Conservation (phyloP, 1,140 invertebrate species). For the Atta colombica region DNA sequence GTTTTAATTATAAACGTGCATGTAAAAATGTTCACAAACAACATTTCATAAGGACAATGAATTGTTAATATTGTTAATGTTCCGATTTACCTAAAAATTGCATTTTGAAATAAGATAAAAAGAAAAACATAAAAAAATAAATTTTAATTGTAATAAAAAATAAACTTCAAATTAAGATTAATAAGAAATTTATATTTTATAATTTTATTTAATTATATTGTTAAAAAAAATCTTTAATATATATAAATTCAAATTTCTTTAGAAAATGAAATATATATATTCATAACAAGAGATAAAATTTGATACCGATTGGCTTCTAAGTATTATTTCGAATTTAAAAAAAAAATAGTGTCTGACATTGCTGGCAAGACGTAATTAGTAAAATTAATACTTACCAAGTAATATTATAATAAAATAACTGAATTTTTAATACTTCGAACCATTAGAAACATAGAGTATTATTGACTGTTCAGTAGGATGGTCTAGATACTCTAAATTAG, state of each 20-base stretch:
- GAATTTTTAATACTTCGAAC: slow-evolving; percentile 9
- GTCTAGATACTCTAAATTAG: slow-evolving; percentile 21
- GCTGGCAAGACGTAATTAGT: background rate
- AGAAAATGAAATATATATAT: background rate
- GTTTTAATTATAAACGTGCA: background rate
- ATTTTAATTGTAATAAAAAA: background rate
- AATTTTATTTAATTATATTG: background rate
- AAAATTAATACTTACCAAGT: background rate
- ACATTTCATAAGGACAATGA: background rate
- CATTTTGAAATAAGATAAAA: background rate
- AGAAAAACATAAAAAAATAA: background rate
- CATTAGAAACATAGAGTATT: slow-evolving; percentile 34
- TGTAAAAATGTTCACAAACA: background rate
- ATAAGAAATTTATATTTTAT: background rate
- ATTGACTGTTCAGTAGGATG: background rate
- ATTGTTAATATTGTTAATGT: background rate
- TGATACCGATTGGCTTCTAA: background rate
- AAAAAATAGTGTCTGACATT: background rate
- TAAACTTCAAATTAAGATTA: background rate
- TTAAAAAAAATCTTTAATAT: background rate
- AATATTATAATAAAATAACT: slow-evolving; percentile 6
- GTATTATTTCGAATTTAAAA: background rate
- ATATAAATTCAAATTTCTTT: background rate
- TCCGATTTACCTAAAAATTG: background rate
- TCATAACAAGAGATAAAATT: background rate